Evolutionary conservation across 2,797 vertebrate genomes (phyloP), one percentile per base, ranked within the genome.

Genomic region (Enteromius viviparus): DNA sequence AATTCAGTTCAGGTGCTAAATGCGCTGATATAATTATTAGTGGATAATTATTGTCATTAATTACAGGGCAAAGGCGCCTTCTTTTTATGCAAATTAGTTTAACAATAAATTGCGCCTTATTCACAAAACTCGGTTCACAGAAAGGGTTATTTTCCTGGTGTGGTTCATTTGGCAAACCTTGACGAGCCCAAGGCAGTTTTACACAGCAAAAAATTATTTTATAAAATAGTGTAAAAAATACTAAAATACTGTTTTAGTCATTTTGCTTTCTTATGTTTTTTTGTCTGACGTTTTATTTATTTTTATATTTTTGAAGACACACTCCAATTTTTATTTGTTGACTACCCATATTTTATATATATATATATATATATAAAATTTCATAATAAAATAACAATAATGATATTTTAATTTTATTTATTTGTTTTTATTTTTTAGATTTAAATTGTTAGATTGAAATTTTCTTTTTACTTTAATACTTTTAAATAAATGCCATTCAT

Each of bases 41-140:
- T 49, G 60, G 42, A 64, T 78, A 66, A 78, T 51, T 78, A 49
- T 49, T n/a, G 26, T 34, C 0, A 49, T n/a, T 66, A 9, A 66
- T 78, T 78, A 32, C 26, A 49, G 26, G 26, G 42, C 60, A 65
- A 49, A 78, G 60, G 32, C 4, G 17, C 5, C 40, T 32, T 64
- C 37, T 29, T 62, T 47, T 42, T 3, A 64, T 62, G 40, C 29
- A 64, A 77, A 62, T 47, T 51, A 21, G 26, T 47, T 65, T 34
- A 19, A 65, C 40, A 9, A 72, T 15, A 49, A 49, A 68, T 7
- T 40, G 40, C 0, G 6, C 11, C 68, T 45, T 45, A 45, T 70
- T 70, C 40, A 58, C 49, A 74, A 40, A 66, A 66, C 32, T 8
- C 8, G 19, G 49, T 37, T 55, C 49, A 34, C 3, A 23, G 40